Evolutionary conservation across 1,140 invertebrate genomes (phyloP), one percentile per base, ranked within the genome.

Genomic region (Aphaenogaster floridana): DNA sequence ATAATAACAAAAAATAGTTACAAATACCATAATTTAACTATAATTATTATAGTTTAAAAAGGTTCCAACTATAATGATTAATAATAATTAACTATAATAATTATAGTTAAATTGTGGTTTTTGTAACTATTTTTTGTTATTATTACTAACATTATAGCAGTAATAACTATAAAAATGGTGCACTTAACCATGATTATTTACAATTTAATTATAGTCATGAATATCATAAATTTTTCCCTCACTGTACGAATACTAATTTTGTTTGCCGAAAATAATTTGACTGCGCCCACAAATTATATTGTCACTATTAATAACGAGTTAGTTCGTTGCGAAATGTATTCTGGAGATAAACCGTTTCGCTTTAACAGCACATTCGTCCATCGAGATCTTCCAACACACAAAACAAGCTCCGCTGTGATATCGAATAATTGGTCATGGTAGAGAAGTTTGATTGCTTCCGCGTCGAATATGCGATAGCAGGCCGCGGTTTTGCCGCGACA

Each of bases 371-470:
- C 13, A 69, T 69, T 69, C 21, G 15, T 1, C 0, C 42, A 45
- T 42, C 66, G 42, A 48, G 42, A 50, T 50, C 42, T 34, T 48
- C 6, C 66, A 34, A 4, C 66, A 34, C 21, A 50, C 42, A 50
- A 50, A 69, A 50, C 66, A 69, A 50, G 42, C 13, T 8, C 66
- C 21, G 45, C 66, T 69, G 66, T 42, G 50, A 69, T 68, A 68
- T 68, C 64, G 39, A 68, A 68, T 69, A 69, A 69, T 69, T 69
- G 66, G 66, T 48, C 66, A 28, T 28, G 39, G 45, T 28, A 69
- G 66, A 50, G 66, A 69, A 69, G 66, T 69, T 48, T 69, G 66
- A 69, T 69, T 48, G 66, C 66, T 48, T 69, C 66, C 42, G 66
- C 66, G 9, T 28, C 42, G 66, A 69, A 69, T 68, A 68, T 68